A percentile compares a stretch with the other conserved stretches of the same genome.
phyloP scores from a whole-genome alignment of 2,113 vertebrate genomes.

The Aptenodytes forsteri region DNA sequence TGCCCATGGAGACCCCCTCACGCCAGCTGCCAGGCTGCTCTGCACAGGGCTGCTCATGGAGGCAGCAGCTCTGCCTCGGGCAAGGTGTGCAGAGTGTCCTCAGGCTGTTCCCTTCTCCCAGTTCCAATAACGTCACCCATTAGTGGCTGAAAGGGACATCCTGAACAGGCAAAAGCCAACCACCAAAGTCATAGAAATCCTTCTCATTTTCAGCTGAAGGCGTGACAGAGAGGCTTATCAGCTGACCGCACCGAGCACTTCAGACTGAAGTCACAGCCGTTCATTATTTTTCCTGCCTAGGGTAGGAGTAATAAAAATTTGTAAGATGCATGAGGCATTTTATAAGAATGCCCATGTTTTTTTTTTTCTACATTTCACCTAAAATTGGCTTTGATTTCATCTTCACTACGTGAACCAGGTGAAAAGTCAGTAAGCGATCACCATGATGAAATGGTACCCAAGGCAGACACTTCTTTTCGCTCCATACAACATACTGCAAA shows the following conservation, averaged over 20 bases:
- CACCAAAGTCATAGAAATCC: background rate
- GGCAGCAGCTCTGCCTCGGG: background rate
- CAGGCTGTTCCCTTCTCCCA: background rate
- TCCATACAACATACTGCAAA: background rate
- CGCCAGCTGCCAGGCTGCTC: background rate
- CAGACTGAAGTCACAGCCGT: background rate
- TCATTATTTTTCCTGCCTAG: background rate
- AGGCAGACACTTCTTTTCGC: background rate
- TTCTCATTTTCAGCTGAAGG: background rate
- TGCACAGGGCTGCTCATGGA: background rate
- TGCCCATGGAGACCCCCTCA: rapidly evolving
- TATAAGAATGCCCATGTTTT: background rate
- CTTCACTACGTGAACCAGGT: background rate
- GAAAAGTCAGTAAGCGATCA: background rate
- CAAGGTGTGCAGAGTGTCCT: background rate
- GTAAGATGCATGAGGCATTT: background rate
- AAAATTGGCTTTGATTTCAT: background rate
- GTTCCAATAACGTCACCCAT: rapidly evolving
- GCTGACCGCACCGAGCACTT: background rate
- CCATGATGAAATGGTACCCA: background rate
- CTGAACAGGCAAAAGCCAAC: background rate
- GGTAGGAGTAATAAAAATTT: background rate
- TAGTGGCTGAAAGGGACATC: background rate
- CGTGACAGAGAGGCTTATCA: background rate
- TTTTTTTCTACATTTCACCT: background rate